phyloP scores from a whole-genome alignment of 2,113 vertebrate species.

The Tringa solitaria region DNA sequence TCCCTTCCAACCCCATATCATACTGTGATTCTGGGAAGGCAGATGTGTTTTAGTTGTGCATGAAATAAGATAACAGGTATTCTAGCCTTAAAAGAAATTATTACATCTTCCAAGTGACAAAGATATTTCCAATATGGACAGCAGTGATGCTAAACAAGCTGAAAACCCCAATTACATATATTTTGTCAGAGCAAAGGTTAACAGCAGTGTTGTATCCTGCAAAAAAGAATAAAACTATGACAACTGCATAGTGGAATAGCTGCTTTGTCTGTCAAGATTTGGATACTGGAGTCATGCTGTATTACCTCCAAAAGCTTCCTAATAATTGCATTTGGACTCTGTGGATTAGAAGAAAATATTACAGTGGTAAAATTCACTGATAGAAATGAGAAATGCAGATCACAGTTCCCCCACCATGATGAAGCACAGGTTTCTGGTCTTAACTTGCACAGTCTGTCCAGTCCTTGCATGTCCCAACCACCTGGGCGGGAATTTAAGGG shows the following conservation, averaged over 20 bases:
- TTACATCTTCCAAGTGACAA: background rate
- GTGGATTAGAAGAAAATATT: background rate
- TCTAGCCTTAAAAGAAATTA: background rate
- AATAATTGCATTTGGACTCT: background rate
- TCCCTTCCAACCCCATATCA: too few relatives aligned
- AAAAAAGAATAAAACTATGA: background rate
- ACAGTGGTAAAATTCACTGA: background rate
- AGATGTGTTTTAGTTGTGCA: background rate
- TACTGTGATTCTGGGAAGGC: background rate
- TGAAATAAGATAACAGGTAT: background rate
- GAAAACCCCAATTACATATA: background rate
- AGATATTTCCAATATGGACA: background rate
- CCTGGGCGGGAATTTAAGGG: background rate
- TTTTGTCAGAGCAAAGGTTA: background rate
- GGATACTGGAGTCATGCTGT: background rate
- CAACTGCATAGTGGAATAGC: background rate
- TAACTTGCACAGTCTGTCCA: accelerated
- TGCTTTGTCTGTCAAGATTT: background rate
- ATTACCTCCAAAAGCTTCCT: background rate
- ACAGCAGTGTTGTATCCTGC: background rate
- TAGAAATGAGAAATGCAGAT: background rate
- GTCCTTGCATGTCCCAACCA: background rate
- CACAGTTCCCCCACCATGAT: accelerated
- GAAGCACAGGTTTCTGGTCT: background rate
- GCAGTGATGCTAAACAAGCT: background rate